A percentile compares a stretch with the other conserved stretches of the same genome.
Conservation (phyloP, 2,797 vertebrate genomes). For the Leucoraja ocellata region DNA sequence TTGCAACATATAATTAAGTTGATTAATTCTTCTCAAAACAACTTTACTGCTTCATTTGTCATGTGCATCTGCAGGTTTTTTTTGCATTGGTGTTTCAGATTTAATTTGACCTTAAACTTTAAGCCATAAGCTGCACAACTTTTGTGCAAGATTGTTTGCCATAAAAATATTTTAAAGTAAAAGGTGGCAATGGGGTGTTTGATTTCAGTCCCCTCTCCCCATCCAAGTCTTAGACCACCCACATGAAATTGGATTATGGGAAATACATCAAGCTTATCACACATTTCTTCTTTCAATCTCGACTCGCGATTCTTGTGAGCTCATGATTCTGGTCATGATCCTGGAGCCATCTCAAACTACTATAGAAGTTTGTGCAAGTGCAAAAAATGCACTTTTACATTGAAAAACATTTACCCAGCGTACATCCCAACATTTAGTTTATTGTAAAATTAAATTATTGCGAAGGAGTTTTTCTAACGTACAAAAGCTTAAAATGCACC, state of each 20-base stretch:
- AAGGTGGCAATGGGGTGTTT: not conserved
- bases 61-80: slow-evolving; percentile 69
- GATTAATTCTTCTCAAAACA: slow-evolving; percentile 76
- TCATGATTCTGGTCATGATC: not conserved
- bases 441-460: not conserved
- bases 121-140: not conserved
- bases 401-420: not conserved
- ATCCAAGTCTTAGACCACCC: not conserved
- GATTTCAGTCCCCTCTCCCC: not conserved
- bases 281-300: not conserved
- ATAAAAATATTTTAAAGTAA: not conserved
- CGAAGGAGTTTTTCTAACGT: not conserved
- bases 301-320: not conserved
- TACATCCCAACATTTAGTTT: not conserved
- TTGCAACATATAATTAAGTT: slow-evolving; percentile 62
- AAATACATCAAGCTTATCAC: not conserved
- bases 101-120: not conserved
- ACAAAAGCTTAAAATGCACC: not conserved
- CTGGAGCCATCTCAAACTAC: not conserved
- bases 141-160: no score
- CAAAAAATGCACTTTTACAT: not conserved
- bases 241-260: not conserved
- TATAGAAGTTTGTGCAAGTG: not conserved
- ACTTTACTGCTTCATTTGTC: slow-evolving; percentile 78
- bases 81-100: not conserved